Evolutionary conservation across 2,797 vertebrate species (phyloP).

Genomic region (Pogonophryne albipinna): DNA sequence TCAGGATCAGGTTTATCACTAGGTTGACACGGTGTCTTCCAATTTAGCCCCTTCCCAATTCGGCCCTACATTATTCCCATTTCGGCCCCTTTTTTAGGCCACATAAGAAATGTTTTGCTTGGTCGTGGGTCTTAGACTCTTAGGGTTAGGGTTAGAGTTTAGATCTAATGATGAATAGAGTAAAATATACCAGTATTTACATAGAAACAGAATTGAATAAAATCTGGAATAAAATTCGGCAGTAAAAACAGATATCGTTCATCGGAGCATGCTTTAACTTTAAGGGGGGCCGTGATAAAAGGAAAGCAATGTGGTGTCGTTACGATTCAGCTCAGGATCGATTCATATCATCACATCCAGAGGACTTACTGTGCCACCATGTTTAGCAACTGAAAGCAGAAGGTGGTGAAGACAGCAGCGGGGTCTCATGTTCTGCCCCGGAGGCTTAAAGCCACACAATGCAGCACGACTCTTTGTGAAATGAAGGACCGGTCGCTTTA

Average conservation of each 20-base stretch:
- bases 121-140: too few species aligned
- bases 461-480: constrained; percentile 66
- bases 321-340: constrained; percentile 56
- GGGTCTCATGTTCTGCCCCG: constrained; percentile 47
- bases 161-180: too few species aligned
- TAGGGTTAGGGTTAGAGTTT: too few species aligned
- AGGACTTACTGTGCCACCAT: constrained; percentile 16
- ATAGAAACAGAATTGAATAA: too few species aligned
- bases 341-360: constrained; percentile 57
- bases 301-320: constrained; percentile 37
- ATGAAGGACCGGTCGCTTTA: constrained; percentile 68
- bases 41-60: too few species aligned
- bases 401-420: constrained; percentile 44
- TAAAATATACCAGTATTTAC: too few species aligned
- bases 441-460: constrained; percentile 61
- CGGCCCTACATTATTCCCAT: too few species aligned
- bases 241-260: too few species aligned
- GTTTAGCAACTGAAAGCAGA: constrained; percentile 12
- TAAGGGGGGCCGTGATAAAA: constrained; percentile 26
- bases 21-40: too few species aligned
- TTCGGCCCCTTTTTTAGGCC: too few species aligned
- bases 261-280: constrained; percentile 45
- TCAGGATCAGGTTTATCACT: background rate
- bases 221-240: too few species aligned
- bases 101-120: too few species aligned